phyloP scores from a whole-genome alignment of 2,888 invertebrate genomes.

The Congeria kusceri region DNA sequence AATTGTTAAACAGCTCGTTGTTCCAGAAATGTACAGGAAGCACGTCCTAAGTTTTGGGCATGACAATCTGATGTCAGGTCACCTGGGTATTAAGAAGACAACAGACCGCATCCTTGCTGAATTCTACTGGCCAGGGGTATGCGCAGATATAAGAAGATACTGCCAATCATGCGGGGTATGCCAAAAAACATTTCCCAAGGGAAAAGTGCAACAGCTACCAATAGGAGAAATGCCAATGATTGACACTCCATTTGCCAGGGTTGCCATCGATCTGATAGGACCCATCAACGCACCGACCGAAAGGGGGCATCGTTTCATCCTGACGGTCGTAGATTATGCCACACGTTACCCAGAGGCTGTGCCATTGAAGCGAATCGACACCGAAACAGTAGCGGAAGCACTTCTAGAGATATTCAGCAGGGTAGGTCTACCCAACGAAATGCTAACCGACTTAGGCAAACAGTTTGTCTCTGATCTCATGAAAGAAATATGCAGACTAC shows the following conservation, averaged over 20 bases:
- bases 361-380: constrained; percentile 1
- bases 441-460: not conserved
- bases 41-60: too few relatives aligned
- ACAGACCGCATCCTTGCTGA: too few relatives aligned
- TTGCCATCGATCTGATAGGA: constrained; percentile 6
- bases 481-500: constrained; percentile 4
- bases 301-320: constrained; percentile 12
- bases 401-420: not conserved
- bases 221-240: not conserved
- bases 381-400: constrained; percentile 5
- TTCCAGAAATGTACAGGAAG: too few relatives aligned
- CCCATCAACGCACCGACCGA: constrained; percentile 11
- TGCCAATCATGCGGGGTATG: constrained; percentile 10
- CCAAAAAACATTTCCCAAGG: constrained; percentile 11
- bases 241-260: not conserved
- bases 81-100: too few relatives aligned
- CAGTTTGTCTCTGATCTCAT: constrained; percentile 13
- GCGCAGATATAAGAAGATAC: too few relatives aligned
- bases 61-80: too few relatives aligned
- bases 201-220: not conserved
- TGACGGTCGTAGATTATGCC: constrained; percentile 17
- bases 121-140: too few relatives aligned
- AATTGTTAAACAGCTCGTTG: too few relatives aligned
- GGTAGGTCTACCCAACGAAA: not conserved
- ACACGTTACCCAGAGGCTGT: not conserved